Percentiles rank a stretch among this genome's conserved stretches.
Evolutionary conservation across 2,888 invertebrate species (phyloP).

Genomic region (Caenorhabditis sulstoni): DNA sequence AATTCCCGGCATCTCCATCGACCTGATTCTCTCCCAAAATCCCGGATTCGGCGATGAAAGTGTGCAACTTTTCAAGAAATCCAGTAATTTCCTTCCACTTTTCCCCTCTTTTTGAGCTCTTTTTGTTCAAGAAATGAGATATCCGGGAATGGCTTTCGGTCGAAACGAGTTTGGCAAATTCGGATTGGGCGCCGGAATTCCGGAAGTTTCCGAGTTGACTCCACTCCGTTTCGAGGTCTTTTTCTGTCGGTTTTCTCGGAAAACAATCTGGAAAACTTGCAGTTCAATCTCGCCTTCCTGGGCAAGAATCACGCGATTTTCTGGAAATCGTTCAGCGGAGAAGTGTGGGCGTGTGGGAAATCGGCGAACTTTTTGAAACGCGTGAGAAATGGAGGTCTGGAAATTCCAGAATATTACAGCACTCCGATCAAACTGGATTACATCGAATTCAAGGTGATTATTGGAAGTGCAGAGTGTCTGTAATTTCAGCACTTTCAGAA

Average conservation of each 20-base stretch:
- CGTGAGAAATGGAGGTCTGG: neutral
- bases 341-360: conserved; percentile 17
- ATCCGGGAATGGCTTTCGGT: conserved; percentile 1
- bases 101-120: too few relatives aligned
- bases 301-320: conserved; percentile 8
- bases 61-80: neutral
- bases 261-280: neutral
- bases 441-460: neutral
- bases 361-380: neutral
- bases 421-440: conserved; percentile 1
- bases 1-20: neutral
- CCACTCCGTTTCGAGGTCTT: conserved; percentile 1
- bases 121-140: too few relatives aligned
- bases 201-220: neutral
- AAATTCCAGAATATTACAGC: neutral
- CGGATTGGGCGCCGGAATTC: neutral
- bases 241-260: neutral
- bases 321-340: conserved; percentile 3
- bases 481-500: neutral
- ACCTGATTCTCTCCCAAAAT: neutral
- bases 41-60: too few relatives aligned
- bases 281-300: conserved; percentile 2
- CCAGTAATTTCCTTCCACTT: neutral
- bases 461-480: neutral
- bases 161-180: neutral